Evolutionary conservation across 2,113 vertebrate species (phyloP).

Genomic region (Salvelinus alpinus): DNA sequence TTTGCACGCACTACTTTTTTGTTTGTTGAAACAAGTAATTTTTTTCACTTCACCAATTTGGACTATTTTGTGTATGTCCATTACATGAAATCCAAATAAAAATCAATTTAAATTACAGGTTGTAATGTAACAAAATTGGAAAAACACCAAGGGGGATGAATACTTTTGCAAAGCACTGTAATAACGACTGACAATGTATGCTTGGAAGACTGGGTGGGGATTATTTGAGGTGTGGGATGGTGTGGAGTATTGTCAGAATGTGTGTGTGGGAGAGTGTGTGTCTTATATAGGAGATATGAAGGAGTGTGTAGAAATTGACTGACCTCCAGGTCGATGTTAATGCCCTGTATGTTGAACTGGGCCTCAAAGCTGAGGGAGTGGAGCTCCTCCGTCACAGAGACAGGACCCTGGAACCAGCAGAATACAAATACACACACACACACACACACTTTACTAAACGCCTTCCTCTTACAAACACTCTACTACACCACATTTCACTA

Average conservation of each 20-base stretch:
- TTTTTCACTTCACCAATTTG: no score
- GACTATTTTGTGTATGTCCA: no score
- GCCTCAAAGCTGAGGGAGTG: conserved; percentile 95
- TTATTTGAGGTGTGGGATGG: no score
- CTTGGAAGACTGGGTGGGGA: background rate
- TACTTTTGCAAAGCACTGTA: no score
- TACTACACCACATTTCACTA: background rate
- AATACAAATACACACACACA: background rate
- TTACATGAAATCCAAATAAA: no score
- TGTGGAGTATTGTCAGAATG: background rate
- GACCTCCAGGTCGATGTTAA: conserved; percentile 92
- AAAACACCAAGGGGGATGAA: no score
- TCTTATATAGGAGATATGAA: background rate
- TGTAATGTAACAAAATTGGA: no score
- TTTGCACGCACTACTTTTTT: no score
- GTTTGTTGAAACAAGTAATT: no score
- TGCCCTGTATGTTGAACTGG: conserved; percentile 86
- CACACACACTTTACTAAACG: background rate
- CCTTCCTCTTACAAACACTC: no score
- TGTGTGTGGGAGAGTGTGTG: background rate
- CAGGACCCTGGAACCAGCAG: conserved; percentile 77
- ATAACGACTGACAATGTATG: background rate
- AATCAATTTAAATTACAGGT: no score
- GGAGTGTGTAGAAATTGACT: conserved; percentile 12
- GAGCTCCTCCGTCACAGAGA: conserved; percentile 94